phyloP scores from a whole-genome alignment of 2,113 vertebrate species.

The Canis aureus region DNA sequence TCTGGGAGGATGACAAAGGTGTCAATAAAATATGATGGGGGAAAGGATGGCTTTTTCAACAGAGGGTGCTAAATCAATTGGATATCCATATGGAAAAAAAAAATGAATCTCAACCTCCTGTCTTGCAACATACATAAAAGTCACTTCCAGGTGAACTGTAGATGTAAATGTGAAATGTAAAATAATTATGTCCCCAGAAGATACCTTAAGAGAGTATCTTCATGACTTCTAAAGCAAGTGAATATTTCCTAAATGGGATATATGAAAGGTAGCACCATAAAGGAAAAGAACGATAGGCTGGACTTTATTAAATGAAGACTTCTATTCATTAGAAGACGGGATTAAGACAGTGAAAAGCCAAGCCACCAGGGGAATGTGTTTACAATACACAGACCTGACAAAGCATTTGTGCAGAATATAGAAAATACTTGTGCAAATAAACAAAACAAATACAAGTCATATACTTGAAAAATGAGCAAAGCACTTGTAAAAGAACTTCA shows the following conservation, averaged over 20 bases:
- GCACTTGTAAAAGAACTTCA: background rate
- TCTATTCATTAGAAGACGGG: background rate
- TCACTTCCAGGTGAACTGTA: background rate
- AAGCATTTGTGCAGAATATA: background rate
- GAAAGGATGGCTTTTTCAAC: background rate
- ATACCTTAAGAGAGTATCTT: background rate
- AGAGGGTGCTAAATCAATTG: background rate
- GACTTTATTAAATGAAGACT: background rate
- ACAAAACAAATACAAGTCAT: conserved; percentile 30
- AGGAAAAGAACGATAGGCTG: background rate
- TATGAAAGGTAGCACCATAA: background rate
- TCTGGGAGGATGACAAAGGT: background rate
- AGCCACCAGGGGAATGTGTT: background rate
- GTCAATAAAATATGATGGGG: background rate
- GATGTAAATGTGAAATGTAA: background rate
- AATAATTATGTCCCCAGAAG: background rate
- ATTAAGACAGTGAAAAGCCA: background rate
- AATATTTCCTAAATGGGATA: background rate
- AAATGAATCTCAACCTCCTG: background rate
- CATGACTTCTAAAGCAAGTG: background rate
- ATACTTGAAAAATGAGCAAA: conserved; percentile 21
- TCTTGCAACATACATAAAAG: background rate
- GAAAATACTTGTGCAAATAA: background rate
- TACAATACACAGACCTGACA: background rate
- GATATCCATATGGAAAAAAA: background rate